phyloP scores from a whole-genome alignment of 2,113 vertebrate species.

The Nibea albiflora region DNA sequence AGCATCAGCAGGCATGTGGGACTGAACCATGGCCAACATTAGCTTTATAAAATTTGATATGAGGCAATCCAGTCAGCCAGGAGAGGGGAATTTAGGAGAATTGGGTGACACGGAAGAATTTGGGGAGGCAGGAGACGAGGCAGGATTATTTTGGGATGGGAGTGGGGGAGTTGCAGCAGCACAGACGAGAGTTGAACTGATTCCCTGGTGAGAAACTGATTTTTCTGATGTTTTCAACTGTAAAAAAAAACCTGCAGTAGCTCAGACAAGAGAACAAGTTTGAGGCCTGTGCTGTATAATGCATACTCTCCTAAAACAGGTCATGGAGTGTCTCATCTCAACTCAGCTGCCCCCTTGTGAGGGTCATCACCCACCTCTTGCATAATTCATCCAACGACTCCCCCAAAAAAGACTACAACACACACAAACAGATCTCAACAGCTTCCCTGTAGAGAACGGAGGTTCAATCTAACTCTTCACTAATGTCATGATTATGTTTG shows the following conservation, averaged over 20 bases:
- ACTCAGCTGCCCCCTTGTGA: conserved; percentile 33
- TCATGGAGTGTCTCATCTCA: conserved; percentile 35
- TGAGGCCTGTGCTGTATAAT: conserved; percentile 41
- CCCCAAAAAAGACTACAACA: conserved; percentile 10
- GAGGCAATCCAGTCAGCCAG: background rate
- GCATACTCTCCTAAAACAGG: conserved; percentile 34
- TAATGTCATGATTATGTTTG: conserved; percentile 16
- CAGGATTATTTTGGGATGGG: conserved; percentile 35
- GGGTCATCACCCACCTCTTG: conserved; percentile 47
- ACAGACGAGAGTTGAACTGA: conserved; percentile 17
- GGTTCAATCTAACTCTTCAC: conserved; percentile 9
- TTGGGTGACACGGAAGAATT: background rate
- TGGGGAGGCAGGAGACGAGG: conserved; percentile 6
- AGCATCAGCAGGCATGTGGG: background rate
- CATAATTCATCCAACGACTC: conserved; percentile 52
- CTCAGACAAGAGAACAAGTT: conserved; percentile 10
- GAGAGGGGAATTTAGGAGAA: background rate
- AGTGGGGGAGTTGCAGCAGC: conserved; percentile 19
- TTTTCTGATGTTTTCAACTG: conserved; percentile 24
- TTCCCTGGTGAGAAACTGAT: conserved; percentile 18
- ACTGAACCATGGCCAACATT: conserved; percentile 13
- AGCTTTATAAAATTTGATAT: conserved; percentile 22
- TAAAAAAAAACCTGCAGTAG: conserved; percentile 19
- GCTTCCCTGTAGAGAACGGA: conserved; percentile 15
- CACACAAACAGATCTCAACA: conserved; percentile 21